phyloP scores from a whole-genome alignment of 1,140 invertebrate species.

The Drosophila varians region DNA sequence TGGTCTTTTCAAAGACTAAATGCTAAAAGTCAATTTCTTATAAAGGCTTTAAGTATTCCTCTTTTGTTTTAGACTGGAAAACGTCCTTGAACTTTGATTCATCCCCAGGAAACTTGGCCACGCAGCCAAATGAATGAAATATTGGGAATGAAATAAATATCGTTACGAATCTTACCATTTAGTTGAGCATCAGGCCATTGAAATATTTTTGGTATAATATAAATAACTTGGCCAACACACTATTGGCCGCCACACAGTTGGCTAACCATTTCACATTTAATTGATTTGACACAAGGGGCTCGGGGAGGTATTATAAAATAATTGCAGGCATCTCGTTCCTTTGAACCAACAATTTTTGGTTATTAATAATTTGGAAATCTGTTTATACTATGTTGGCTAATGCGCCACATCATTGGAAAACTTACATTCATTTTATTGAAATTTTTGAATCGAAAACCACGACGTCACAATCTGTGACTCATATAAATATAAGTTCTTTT shows the following conservation, averaged over 20 bases:
- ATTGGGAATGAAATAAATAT: not conserved
- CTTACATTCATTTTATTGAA: slow-evolving; percentile 26
- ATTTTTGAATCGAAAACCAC: slow-evolving; percentile 26
- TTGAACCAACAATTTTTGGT: slow-evolving; percentile 10
- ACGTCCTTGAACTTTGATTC: slow-evolving; percentile 44
- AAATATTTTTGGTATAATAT: slow-evolving; percentile 6
- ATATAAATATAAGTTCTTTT: no score
- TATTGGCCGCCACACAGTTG: slow-evolving; percentile 32
- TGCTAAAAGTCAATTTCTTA: not conserved
- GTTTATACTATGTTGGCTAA: not conserved
- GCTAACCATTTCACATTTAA: slow-evolving; percentile 67
- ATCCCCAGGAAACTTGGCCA: slow-evolving; percentile 32
- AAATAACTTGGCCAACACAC: slow-evolving; percentile 13
- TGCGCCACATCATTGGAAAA: slow-evolving; percentile 17
- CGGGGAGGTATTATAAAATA: slow-evolving; percentile 9
- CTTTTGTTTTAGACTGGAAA: slow-evolving; percentile 15
- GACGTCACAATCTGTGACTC: slow-evolving; percentile 22
- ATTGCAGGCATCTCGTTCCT: slow-evolving; percentile 14
- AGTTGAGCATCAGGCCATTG: not conserved
- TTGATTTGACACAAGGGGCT: slow-evolving; percentile 37
- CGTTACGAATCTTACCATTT: not conserved
- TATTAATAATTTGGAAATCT: slow-evolving; percentile 7
- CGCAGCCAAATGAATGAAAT: slow-evolving; percentile 17
- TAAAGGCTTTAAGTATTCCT: not conserved
- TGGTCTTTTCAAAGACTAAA: no score